These are phyloP conservation scores for Corythoichthys haematopterus DNA, from an alignment of 2,113 vertebrate genomes.

Conservation along the genomic window DNA sequence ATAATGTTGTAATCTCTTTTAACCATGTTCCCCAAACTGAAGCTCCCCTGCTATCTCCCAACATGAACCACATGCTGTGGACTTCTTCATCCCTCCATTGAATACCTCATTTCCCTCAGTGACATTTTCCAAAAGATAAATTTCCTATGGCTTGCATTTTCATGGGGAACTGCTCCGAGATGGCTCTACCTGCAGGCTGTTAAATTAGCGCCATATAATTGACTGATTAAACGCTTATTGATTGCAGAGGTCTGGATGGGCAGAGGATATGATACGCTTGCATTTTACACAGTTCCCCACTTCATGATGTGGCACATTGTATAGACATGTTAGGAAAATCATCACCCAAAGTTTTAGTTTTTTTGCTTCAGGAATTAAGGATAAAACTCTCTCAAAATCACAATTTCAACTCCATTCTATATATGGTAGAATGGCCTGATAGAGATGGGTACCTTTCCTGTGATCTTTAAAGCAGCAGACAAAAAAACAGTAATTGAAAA, in stretches of 20 bases:
- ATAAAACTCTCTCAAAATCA: conserved; percentile 20
- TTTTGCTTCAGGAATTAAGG: conserved; percentile 1
- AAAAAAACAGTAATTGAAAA: too few species aligned
- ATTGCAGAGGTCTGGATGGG: conserved; percentile 64
- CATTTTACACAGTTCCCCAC: conserved; percentile 45
- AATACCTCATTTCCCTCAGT: conserved; percentile 66
- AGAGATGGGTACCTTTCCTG: too few species aligned
- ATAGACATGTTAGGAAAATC: conserved; percentile 1
- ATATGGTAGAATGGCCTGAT: too few species aligned
- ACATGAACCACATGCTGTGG: conserved; percentile 40
- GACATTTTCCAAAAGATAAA: conserved; percentile 72
- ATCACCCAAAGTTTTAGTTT: not conserved
- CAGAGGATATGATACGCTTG: conserved; percentile 54
- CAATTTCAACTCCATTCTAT: not conserved
- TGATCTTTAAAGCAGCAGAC: too few species aligned
- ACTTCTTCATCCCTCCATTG: conserved; percentile 50
- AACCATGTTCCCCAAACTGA: conserved; percentile 17
- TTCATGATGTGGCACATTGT: conserved; percentile 19
- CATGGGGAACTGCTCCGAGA: conserved; percentile 53
- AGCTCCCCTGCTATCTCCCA: conserved; percentile 44
- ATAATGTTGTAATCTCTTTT: conserved; percentile 30
- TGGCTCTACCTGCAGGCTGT: conserved; percentile 66
- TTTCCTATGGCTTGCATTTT: conserved; percentile 65
- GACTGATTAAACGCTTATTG: conserved; percentile 77
- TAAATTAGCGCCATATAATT: conserved; percentile 72